Evolutionary conservation across 2,797 vertebrate species (phyloP).

Genomic region (Scomberomorus guttatus): DNA sequence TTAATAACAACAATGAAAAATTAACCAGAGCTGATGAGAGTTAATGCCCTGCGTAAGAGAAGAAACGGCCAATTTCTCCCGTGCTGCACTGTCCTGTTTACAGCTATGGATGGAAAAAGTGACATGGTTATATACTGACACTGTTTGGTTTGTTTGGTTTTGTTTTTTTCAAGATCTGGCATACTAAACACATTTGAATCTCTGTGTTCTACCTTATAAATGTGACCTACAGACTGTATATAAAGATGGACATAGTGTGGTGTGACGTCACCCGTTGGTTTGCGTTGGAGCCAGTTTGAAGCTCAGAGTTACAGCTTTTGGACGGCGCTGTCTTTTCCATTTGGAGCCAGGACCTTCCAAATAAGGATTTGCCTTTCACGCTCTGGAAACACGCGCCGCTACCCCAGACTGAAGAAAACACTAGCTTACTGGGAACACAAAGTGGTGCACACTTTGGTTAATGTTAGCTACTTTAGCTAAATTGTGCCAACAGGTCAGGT

Average conservation of each 20-base stretch:
- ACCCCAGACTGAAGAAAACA: no score
- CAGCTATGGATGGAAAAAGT: not conserved
- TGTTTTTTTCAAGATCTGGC: not conserved
- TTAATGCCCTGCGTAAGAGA: not conserved
- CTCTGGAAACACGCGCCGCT: no score
- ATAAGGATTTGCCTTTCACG: no score
- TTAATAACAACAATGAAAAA: constrained; percentile 21
- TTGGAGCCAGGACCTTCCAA: not conserved
- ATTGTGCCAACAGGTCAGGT: no score
- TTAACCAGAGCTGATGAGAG: constrained; percentile 1
- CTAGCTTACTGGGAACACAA: no score
- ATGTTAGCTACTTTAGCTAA: no score
- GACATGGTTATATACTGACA: not conserved
- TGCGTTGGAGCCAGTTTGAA: not conserved
- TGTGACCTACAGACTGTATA: not conserved
- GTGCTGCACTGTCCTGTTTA: not conserved
- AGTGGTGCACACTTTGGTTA: no score
- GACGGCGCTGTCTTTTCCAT: no score
- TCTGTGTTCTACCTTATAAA: not conserved
- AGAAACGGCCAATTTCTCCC: not conserved
- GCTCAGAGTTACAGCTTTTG: no score
- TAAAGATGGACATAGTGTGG: not conserved
- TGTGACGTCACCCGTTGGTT: not conserved
- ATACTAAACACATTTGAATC: not conserved
- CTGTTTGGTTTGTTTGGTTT: not conserved